Evolutionary conservation across 2,888 invertebrate species (phyloP).

Genomic region (Platycheirus rosarum): DNA sequence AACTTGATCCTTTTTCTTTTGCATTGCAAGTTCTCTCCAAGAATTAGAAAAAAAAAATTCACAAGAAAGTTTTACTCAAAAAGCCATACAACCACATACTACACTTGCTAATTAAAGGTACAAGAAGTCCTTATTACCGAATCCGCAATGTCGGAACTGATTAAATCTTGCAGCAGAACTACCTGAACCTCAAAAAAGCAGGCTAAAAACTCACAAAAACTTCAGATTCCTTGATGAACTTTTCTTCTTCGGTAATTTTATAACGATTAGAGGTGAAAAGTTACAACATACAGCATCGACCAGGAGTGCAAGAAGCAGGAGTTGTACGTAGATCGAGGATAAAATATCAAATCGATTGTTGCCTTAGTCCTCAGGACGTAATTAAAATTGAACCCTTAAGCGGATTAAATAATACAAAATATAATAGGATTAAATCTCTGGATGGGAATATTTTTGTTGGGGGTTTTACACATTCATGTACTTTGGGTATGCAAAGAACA

Average conservation of each 20-base stretch:
- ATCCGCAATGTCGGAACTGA: slow-evolving; percentile 46
- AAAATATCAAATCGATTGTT: slow-evolving; percentile 60
- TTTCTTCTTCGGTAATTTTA: slow-evolving; percentile 19
- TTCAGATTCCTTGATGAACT: slow-evolving; percentile 31
- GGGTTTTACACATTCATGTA: slow-evolving; percentile 37
- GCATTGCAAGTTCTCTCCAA: background rate
- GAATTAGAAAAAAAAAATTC: background rate
- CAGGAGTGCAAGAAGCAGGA: slow-evolving; percentile 7
- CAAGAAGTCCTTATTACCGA: slow-evolving; percentile 30
- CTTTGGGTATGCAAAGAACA: slow-evolving; percentile 22
- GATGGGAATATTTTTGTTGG: slow-evolving; percentile 48
- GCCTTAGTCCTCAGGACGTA: slow-evolving; percentile 63
- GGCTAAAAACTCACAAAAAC: no score
- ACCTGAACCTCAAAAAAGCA: background rate
- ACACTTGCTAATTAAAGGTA: slow-evolving; percentile 45
- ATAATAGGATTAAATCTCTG: slow-evolving; percentile 61
- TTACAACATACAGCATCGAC: background rate
- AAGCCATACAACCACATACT: slow-evolving; percentile 11
- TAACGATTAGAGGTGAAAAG: slow-evolving; percentile 23
- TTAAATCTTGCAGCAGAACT: slow-evolving; percentile 16
- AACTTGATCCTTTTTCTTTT: slow-evolving; percentile 16
- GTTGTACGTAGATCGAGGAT: slow-evolving; percentile 8
- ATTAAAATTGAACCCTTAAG: slow-evolving; percentile 71
- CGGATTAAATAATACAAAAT: slow-evolving; percentile 64
- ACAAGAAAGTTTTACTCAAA: slow-evolving; percentile 5